A percentile compares a stretch with the other conserved stretches of the same genome.
phyloP scores from a whole-genome alignment of 2,888 invertebrate species.

The Gari tellinella region DNA sequence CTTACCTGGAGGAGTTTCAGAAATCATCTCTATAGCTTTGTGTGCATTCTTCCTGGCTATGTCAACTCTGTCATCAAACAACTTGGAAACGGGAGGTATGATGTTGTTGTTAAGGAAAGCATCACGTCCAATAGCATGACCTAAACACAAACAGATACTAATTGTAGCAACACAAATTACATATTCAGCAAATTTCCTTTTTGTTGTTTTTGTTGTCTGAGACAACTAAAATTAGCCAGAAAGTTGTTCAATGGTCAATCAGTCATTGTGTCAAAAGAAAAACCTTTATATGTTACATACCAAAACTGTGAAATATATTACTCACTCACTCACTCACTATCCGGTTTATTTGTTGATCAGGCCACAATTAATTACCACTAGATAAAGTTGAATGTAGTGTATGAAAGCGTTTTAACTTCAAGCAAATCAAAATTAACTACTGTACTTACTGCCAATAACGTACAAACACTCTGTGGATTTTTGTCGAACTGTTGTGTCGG shows the following conservation, averaged over 20 bases:
- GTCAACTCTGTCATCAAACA: constrained; percentile 83
- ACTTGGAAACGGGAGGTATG: constrained; percentile 78
- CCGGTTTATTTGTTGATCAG: too few relatives aligned
- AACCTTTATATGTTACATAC: too few relatives aligned
- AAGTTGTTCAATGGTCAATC: too few relatives aligned
- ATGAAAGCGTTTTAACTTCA: too few relatives aligned
- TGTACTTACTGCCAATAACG: constrained; percentile 79
- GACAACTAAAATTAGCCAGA: too few relatives aligned
- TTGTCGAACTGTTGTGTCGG: constrained; percentile 82
- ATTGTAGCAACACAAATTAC: not conserved
- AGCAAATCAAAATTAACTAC: too few relatives aligned
- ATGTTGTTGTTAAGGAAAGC: constrained; percentile 81
- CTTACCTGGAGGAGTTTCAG: constrained; percentile 81
- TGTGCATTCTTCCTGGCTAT: constrained; percentile 83
- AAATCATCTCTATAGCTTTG: constrained; percentile 82
- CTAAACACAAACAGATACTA: constrained; percentile 49
- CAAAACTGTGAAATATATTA: too few relatives aligned
- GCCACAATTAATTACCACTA: too few relatives aligned
- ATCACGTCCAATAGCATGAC: constrained; percentile 83
- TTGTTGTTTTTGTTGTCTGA: too few relatives aligned
- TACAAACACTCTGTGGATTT: constrained; percentile 83
- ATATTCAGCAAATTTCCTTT: not conserved
- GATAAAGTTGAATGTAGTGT: too few relatives aligned
- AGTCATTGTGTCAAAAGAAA: too few relatives aligned
- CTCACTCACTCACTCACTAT: too few relatives aligned